Conservation (phyloP, 1,140 invertebrate species). For the Lucilia cuprina region DNA sequence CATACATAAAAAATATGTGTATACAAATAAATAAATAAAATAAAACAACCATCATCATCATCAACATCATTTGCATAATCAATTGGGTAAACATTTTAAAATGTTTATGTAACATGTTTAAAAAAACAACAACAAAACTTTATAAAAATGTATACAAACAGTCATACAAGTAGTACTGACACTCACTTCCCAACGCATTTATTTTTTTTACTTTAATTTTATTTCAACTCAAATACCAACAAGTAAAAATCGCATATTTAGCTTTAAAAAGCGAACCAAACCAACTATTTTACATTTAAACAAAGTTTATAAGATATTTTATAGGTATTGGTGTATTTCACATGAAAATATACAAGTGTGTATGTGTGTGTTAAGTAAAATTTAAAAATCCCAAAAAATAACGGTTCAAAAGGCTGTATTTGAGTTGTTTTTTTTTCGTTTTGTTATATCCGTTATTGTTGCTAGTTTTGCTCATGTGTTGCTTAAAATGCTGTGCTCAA, state of each 20-base stretch:
- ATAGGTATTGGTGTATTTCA: too few relatives aligned
- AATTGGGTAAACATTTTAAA: slow-evolving; percentile 31
- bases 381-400: neutral
- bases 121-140: neutral
- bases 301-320: too few relatives aligned
- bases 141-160: neutral
- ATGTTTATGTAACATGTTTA: slow-evolving; percentile 8
- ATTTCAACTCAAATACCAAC: neutral
- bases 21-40: neutral
- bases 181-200: slow-evolving; percentile 3
- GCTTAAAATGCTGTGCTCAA: neutral
- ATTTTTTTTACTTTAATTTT: neutral
- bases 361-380: too few relatives aligned
- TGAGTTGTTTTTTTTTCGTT: neutral
- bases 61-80: slow-evolving; percentile 30
- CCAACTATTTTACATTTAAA: neutral
- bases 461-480: neutral
- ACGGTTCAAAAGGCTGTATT: slow-evolving; percentile 25
- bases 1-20: neutral
- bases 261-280: too few relatives aligned
- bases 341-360: neutral
- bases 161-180: neutral
- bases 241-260: neutral
- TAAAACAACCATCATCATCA: neutral
- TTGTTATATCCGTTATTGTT: neutral